Conservation (phyloP, 2,797 vertebrate species). For the Nyctalus aviator region DNA sequence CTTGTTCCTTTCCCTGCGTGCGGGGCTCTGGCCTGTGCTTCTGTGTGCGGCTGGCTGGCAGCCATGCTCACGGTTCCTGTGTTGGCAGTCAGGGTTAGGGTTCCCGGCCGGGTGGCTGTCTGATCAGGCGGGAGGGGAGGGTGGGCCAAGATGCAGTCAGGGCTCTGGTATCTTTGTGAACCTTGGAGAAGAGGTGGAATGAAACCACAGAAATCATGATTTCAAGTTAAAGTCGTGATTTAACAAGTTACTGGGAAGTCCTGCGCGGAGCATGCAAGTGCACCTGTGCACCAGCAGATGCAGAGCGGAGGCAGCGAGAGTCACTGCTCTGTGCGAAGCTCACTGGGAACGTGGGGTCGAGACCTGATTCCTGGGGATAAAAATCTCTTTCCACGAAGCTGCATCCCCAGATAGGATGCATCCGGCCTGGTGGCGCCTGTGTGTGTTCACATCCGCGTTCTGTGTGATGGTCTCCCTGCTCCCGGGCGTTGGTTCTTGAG, state of each 20-base stretch:
- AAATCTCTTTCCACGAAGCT: background rate
- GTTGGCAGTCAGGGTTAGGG: background rate
- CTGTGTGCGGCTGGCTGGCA: background rate
- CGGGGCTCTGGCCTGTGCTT: background rate
- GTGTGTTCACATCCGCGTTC: background rate
- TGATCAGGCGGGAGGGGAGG: too few relatives aligned
- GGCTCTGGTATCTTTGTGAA: background rate
- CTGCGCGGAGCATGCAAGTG: background rate
- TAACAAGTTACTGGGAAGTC: background rate
- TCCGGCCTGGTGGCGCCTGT: background rate
- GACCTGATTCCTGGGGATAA: background rate
- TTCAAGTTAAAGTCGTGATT: background rate
- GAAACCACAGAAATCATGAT: background rate
- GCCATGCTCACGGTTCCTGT: rapidly evolving
- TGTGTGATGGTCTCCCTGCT: background rate
- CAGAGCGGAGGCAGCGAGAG: background rate
- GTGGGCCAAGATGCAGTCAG: background rate
- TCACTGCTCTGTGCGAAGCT: background rate
- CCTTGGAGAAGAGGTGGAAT: background rate
- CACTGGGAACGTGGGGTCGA: background rate
- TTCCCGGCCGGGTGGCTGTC: background rate
- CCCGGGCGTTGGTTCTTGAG: too few relatives aligned
- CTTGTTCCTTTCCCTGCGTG: background rate
- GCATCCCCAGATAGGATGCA: background rate
- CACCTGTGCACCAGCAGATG: background rate